Evolutionary conservation across 1,140 invertebrate species (phyloP), one percentile per base, ranked within the genome.

Genomic region (Lycorma delicatula): DNA sequence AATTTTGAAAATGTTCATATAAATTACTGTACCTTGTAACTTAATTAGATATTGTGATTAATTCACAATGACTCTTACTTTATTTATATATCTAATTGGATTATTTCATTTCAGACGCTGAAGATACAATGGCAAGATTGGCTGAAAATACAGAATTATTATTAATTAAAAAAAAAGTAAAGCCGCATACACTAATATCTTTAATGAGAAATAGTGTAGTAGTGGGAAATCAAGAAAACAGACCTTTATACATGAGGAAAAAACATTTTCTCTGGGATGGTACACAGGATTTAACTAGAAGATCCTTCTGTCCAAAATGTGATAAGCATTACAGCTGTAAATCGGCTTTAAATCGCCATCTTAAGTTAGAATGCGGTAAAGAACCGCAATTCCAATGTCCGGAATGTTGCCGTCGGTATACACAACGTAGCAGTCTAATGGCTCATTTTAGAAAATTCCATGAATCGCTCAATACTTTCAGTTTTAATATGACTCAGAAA

Each of bases 341-440:
- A 49, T 72, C 74, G 54, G 72, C 68, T 18, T 63, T 77, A 56
- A 70, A 74, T 56, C 68, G 75, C 6, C 72, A 74, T 61, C 64
- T 64, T 26, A 67, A 68, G 41, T 75, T 71, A 62, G 72, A 74
- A 47, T 74, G 72, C 57, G 61, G 52, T 12, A 57, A 55, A 23
- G 34, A 59, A 31, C 54, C 50, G n/a, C 44, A 50, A 29, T 55
- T 58, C 44, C 56, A 61, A 28, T 61, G 55, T 41, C 60, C 56
- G 9, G 56, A 57, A 12, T 57, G 56, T 28, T 46, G 41, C 12
- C 28, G 56, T 3, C 26, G 56, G 18, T 57, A 57, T 27, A 57
- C 56, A 9, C 56, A 57, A 16, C 56, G 56, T 16, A 57, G 56
- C 29, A 57, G 56, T 41, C 34, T 57, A 5, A 57, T 57, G 56